These are phyloP conservation scores for Oikopleura dioica DNA, from an alignment of 23 tunicate genomes.

Conservation along the genomic window DNA sequence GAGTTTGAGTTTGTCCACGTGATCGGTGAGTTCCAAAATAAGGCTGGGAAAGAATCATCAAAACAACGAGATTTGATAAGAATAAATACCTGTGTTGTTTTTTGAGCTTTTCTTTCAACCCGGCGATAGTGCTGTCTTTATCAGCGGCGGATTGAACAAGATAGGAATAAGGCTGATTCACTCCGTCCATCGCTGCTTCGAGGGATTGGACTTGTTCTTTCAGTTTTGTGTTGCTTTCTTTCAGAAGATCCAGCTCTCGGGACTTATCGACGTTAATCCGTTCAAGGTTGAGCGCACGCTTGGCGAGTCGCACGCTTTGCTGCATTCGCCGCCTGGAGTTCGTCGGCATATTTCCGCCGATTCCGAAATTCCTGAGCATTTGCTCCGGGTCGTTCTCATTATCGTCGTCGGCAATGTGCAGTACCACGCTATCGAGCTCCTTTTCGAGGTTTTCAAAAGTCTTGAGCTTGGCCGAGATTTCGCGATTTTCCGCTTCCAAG, in stretches of 20 bases:
- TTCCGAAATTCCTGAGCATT: background rate
- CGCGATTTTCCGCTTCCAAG: background rate
- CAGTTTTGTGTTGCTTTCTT: background rate
- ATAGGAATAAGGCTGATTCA: background rate
- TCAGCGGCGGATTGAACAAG: background rate
- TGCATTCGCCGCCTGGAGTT: background rate
- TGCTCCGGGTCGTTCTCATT: background rate
- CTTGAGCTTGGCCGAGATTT: background rate
- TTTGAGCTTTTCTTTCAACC: background rate
- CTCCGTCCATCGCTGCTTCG: background rate
- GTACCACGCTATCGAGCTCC: constrained; percentile 3
- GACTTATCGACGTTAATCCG: background rate
- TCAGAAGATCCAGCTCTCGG: background rate
- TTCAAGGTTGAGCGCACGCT: background rate
- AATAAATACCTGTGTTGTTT: background rate
- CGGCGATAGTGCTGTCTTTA: background rate
- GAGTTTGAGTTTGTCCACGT: background rate
- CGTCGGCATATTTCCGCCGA: background rate
- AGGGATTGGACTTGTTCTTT: background rate
- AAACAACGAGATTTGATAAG: too few relatives aligned
- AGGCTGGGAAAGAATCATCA: too few relatives aligned
- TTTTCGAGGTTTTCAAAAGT: background rate
- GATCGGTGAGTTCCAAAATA: background rate
- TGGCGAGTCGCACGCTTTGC: constrained; percentile 9
- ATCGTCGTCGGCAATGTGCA: background rate